Conservation (phyloP, 2,113 vertebrate species). For the Rhipidura dahli region DNA sequence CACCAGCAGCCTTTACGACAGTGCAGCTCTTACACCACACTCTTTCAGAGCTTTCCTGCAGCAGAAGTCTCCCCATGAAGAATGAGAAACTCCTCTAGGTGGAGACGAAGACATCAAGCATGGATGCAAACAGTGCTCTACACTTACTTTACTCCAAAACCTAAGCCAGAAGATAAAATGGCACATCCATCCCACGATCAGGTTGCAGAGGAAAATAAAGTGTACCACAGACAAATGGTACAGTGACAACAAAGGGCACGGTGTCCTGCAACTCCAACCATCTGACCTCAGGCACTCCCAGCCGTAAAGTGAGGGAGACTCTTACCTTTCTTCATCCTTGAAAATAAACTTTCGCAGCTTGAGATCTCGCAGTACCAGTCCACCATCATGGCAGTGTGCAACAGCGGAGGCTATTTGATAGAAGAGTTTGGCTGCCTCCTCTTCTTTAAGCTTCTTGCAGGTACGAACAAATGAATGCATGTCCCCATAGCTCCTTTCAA, state of each 20-base stretch:
- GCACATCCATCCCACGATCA: neutral
- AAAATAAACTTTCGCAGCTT: constrained; percentile 99
- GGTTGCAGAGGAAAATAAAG: neutral
- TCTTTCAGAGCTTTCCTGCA: neutral
- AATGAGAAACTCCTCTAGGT: neutral
- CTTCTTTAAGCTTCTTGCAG: constrained; percentile 97
- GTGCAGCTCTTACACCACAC: neutral
- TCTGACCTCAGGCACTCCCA: neutral
- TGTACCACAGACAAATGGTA: neutral
- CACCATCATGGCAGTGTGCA: constrained; percentile 95
- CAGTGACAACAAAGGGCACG: neutral
- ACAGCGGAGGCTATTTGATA: constrained; percentile 96
- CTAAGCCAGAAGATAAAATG: neutral
- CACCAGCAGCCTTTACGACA: neutral
- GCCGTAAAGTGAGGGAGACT: neutral
- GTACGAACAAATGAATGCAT: constrained; percentile 99
- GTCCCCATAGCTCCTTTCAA: constrained; percentile 95
- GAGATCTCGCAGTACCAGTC: constrained; percentile 96
- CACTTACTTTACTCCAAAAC: neutral
- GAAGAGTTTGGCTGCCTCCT: constrained; percentile 96
- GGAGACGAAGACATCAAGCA: neutral
- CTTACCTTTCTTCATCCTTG: constrained; percentile 95
- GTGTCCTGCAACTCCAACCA: neutral
- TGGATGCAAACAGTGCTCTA: neutral
- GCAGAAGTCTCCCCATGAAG: neutral